Evolutionary conservation across 2,888 invertebrate species (phyloP), one percentile per base, ranked within the genome.

Genomic region (Lottia scabra): DNA sequence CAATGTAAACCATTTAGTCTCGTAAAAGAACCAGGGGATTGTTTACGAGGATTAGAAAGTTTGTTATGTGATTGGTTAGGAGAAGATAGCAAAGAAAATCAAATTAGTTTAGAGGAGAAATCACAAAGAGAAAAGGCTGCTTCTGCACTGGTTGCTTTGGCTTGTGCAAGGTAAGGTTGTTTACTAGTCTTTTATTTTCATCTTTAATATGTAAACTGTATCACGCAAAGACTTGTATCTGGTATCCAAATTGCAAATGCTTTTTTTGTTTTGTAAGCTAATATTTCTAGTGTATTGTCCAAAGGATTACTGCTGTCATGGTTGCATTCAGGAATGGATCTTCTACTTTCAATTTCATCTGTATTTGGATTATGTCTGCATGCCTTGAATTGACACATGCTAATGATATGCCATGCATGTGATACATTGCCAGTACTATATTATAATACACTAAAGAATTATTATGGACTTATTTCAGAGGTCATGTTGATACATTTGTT

Each of bases 11-110:
- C 89, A 26, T 78, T 88, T 19, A 87, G 87, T 79, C 78, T 89
- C 67, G 76, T 82, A 1, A 89, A 88, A 72, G 89, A 89, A 76
- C 88, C 88, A 16, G 83, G 83, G n/a, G 89, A 89, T 77, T 89
- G 89, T 75, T 78, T 89, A 44, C 85, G 85, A 75, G 88, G 89
- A 10, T 73, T 89, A 43, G 89, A 89, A 75, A 81, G 80, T 56
- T 79, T 89, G 27, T 78, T 89, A 12, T 86, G 87, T 76, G 80
- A 78, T 38, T 89, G 89, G 89, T 81, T 89, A n/a, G 87, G 85
- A n/a, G 88, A 86, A 66, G 78, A 77, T 19, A 79, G 78, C 23
- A 77, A 75, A 30, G 75, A 76, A 44, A 74, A 71, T 67, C 67
- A 68, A 46, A 68, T 73, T 30, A 71, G 71, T 23, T 68, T 76